Conservation (phyloP, 2,888 invertebrate genomes). For the Aproaerema taeniolella region DNA sequence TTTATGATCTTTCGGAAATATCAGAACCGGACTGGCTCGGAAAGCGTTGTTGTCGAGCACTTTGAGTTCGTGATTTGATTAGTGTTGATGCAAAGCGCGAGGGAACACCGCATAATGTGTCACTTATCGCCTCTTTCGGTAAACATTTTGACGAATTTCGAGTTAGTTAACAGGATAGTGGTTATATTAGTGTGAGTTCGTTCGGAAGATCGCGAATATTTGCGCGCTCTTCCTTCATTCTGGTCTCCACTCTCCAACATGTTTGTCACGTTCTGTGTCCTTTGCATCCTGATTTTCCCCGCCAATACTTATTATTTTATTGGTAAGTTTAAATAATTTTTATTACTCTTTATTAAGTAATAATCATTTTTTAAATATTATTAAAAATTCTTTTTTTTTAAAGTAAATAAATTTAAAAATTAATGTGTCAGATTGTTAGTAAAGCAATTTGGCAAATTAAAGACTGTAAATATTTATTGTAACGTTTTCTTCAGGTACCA, state of each 20-base stretch:
- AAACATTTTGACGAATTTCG: neutral
- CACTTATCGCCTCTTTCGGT: neutral
- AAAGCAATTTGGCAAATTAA: too few species aligned
- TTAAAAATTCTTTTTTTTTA: neutral
- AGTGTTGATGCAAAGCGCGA: conserved; percentile 6
- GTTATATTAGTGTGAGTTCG: conserved; percentile 3
- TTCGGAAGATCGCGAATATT: neutral
- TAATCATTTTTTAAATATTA: neutral
- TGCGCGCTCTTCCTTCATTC: neutral
- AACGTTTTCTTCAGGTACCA: too few species aligned
- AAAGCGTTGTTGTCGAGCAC: conserved; percentile 2
- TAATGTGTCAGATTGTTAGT: too few species aligned
- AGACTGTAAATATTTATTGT: too few species aligned
- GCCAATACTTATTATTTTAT: neutral
- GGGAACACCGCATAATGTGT: conserved; percentile 6
- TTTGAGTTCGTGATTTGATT: conserved; percentile 2
- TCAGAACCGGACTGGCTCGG: conserved; percentile 5
- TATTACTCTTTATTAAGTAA: too few species aligned
- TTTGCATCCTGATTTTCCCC: conserved; percentile 1
- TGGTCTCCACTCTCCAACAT: neutral
- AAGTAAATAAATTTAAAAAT: neutral
- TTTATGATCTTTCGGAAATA: conserved; percentile 5
- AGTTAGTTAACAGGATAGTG: neutral
- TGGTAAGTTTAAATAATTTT: conserved; percentile 5
- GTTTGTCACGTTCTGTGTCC: conserved; percentile 3